phyloP scores from a whole-genome alignment of 2,113 vertebrate genomes.

The Brienomyrus brachyistius region DNA sequence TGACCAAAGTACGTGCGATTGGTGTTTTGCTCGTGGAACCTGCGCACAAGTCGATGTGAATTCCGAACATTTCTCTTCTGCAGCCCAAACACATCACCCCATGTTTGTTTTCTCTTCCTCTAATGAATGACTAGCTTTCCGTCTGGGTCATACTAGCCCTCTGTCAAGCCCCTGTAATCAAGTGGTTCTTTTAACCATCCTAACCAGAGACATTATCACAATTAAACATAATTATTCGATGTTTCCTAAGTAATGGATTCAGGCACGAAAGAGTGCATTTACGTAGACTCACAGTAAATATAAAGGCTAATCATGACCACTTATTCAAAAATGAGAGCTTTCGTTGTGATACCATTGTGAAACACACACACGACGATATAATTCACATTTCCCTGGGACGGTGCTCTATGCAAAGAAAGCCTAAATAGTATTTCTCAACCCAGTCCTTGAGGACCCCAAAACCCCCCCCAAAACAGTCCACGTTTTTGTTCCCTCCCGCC shows the following conservation, averaged over 20 bases:
- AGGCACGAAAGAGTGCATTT: background rate
- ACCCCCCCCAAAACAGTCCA: no score
- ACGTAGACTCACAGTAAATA: background rate
- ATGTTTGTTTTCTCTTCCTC: background rate
- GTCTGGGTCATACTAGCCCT: background rate
- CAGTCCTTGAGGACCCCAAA: background rate
- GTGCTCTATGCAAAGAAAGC: background rate
- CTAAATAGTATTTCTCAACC: background rate
- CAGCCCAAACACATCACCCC: background rate
- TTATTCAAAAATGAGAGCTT: background rate
- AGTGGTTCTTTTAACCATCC: background rate
- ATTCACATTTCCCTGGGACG: background rate
- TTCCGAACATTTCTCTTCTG: background rate
- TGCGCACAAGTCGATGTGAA: background rate
- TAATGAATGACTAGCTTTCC: background rate
- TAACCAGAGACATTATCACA: background rate
- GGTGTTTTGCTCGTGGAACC: background rate
- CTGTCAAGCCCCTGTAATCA: background rate
- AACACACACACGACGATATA: background rate
- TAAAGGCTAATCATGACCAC: background rate
- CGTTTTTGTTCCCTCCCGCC: background rate
- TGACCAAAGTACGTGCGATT: background rate
- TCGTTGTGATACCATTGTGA: background rate
- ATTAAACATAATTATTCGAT: background rate
- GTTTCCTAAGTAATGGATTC: background rate